A percentile compares a stretch with the other conserved stretches of the same genome.
Conservation (phyloP, 2,797 vertebrate species). For the Perodicticus potto region DNA sequence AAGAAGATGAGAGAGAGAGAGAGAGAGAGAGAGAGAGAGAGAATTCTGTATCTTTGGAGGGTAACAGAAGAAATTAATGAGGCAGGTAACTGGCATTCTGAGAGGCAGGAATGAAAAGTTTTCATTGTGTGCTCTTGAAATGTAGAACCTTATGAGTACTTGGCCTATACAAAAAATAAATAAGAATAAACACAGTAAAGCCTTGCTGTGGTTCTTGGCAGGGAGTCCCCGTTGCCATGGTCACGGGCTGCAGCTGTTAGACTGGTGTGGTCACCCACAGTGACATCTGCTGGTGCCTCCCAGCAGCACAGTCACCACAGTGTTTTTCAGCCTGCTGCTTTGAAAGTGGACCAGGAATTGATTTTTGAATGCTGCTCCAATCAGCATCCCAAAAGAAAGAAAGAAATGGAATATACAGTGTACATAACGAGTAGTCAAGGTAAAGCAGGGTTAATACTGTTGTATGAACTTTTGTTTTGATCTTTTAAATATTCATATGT, state of each 20-base stretch:
- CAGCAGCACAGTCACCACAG: neutral
- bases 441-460: neutral
- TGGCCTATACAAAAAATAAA: neutral
- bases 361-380: neutral
- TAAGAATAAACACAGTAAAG: neutral
- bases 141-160: neutral
- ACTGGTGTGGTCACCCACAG: slow-evolving; percentile 10
- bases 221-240: neutral
- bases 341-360: neutral
- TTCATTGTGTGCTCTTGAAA: neutral
- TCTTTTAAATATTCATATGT: neutral
- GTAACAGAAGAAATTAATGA: neutral
- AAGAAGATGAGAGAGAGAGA: neutral
- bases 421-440: neutral
- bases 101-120: neutral
- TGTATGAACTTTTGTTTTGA: neutral
- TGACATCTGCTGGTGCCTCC: slow-evolving; percentile 50
- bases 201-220: neutral
- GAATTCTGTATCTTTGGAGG: neutral
- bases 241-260: neutral
- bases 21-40: neutral
- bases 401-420: neutral
- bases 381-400: too few species aligned
- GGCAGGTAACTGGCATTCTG: neutral
- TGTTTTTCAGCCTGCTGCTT: neutral